Conservation (phyloP, 2,888 invertebrate genomes). For the Eupithecia dodoneata region DNA sequence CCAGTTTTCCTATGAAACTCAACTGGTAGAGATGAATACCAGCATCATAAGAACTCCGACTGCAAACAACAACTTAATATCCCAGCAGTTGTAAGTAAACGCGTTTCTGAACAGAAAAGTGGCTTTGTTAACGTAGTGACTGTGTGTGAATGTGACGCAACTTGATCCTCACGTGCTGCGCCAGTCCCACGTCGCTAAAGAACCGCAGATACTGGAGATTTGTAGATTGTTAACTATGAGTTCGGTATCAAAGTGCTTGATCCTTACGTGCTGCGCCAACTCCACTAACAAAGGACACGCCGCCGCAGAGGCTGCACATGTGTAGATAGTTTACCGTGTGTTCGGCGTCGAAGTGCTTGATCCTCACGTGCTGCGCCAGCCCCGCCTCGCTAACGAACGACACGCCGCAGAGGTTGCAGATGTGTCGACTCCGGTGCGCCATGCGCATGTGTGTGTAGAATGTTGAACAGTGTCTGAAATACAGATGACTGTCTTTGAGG, state of each 20-base stretch:
- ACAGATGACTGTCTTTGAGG: not conserved
- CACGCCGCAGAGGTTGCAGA: conserved; percentile 66
- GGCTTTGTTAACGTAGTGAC: not conserved
- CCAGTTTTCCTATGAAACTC: too few species aligned
- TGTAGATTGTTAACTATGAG: conserved; percentile 22
- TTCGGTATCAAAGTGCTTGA: conserved; percentile 32
- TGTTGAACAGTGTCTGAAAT: conserved; percentile 54
- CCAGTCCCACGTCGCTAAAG: too few species aligned
- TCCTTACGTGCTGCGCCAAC: too few species aligned
- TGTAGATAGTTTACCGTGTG: conserved; percentile 24
- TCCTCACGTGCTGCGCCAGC: conserved; percentile 59
- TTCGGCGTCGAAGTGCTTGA: conserved; percentile 40
- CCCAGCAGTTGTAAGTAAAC: too few species aligned
- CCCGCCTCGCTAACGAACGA: conserved; percentile 69
- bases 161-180: too few species aligned
- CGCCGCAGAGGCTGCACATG: too few species aligned
- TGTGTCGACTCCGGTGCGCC: conserved; percentile 62
- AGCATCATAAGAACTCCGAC: too few species aligned
- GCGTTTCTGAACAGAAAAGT: too few species aligned
- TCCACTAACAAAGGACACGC: conserved; percentile 61
- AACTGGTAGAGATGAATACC: too few species aligned
- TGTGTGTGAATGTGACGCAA: too few species aligned
- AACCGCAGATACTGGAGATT: too few species aligned
- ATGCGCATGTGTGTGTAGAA: conserved; percentile 70
- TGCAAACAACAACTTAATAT: too few species aligned